Conservation (phyloP, 2,797 vertebrate genomes). For the Pangasius macronema region DNA sequence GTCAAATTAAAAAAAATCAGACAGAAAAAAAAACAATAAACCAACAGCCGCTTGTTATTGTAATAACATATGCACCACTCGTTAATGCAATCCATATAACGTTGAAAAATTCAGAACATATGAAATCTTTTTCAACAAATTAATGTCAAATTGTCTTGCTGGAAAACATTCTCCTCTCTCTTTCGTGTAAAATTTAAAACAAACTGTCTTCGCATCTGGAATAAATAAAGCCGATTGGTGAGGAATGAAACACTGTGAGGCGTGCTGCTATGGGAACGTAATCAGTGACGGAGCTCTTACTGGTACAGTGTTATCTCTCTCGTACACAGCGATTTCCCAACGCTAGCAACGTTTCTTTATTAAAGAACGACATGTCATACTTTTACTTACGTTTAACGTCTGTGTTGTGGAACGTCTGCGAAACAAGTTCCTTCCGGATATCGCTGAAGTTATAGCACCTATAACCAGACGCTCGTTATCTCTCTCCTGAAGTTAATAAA, state of each 20-base stretch:
- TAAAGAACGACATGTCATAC: not conserved
- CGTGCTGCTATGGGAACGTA: not conserved
- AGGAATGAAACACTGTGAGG: not conserved
- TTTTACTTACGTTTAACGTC: not conserved
- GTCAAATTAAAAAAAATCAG: conserved; percentile 1
- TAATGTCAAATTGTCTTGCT: conserved; percentile 6
- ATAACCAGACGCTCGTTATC: not conserved
- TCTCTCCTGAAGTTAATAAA: not conserved
- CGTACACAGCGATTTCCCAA: not conserved
- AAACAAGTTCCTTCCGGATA: not conserved
- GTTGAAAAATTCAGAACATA: not conserved
- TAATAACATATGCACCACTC: conserved; percentile 1
- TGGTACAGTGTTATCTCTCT: not conserved
- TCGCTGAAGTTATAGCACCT: not conserved
- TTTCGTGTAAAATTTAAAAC: not conserved
- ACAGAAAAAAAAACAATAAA: not conserved
- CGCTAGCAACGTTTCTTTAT: not conserved
- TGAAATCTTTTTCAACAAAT: conserved; percentile 11
- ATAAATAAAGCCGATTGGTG: not conserved
- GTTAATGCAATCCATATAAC: conserved; percentile 4
- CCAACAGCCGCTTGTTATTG: conserved; percentile 10
- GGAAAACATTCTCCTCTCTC: not conserved
- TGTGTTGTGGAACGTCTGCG: not conserved
- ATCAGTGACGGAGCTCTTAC: not conserved
- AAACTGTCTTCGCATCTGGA: not conserved